Conservation (phyloP, 2,888 invertebrate species). For the Pantelozetes paolii region DNA sequence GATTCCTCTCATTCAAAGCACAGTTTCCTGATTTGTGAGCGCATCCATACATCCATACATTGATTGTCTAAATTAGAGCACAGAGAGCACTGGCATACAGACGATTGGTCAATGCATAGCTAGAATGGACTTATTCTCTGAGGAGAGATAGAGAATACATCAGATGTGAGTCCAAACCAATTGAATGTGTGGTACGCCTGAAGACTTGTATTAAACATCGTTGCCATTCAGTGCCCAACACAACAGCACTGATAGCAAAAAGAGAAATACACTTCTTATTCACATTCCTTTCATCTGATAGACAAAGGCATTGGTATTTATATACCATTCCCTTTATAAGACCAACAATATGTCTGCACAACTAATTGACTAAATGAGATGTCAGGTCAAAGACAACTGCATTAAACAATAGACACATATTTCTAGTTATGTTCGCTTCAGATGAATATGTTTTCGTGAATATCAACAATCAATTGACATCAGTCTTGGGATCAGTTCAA, state of each 20-base stretch:
- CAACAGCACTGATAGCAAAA: background rate
- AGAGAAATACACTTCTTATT: background rate
- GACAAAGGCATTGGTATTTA: background rate
- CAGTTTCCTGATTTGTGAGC: slow-evolving; percentile 34
- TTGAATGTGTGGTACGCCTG: slow-evolving; percentile 29
- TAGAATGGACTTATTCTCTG: background rate
- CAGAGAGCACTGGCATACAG: background rate
- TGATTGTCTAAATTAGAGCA: slow-evolving; percentile 27
- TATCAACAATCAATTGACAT: slow-evolving; percentile 8
- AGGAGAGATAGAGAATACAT: slow-evolving; percentile 32
- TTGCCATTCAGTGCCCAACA: background rate
- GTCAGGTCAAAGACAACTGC: background rate
- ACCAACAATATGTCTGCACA: background rate
- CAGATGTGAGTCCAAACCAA: slow-evolving; percentile 8
- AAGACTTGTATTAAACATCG: slow-evolving; percentile 15
- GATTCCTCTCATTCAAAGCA: slow-evolving; percentile 3
- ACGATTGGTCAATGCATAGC: background rate
- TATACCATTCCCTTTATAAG: background rate
- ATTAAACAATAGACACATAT: background rate
- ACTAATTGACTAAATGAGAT: slow-evolving; percentile 22
- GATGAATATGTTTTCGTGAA: background rate
- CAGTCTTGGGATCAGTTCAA: background rate
- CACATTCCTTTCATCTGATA: background rate
- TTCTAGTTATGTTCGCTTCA: background rate
- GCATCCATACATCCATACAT: slow-evolving; percentile 21